Evolutionary conservation across 2,888 invertebrate genomes (phyloP).

Genomic region (Cheilosia grossa): DNA sequence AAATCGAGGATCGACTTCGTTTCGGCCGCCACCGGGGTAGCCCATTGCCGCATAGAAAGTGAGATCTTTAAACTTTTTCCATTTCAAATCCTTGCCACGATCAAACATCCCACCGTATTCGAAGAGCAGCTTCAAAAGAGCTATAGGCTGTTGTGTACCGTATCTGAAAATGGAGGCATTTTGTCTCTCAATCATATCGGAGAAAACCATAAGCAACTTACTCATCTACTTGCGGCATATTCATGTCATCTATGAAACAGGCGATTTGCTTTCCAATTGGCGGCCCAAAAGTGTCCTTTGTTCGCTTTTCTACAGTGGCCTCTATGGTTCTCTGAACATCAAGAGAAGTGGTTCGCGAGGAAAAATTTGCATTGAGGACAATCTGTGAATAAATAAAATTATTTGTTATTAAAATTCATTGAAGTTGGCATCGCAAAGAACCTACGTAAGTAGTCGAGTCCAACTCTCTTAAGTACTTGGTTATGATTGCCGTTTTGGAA

Average conservation of each 20-base stretch:
- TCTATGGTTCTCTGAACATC: slow-evolving; percentile 95
- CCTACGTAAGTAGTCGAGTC: slow-evolving; percentile 88
- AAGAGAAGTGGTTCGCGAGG: slow-evolving; percentile 94
- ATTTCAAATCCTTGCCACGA: slow-evolving; percentile 93
- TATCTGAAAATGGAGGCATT: slow-evolving; percentile 83
- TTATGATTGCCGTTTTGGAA: slow-evolving; percentile 95
- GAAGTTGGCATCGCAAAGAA: slow-evolving; percentile 49
- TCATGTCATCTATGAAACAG: slow-evolving; percentile 96
- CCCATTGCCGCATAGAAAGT: slow-evolving; percentile 93
- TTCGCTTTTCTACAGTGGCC: slow-evolving; percentile 94
- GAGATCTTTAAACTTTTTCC: slow-evolving; percentile 92
- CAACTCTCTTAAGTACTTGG: slow-evolving; percentile 90
- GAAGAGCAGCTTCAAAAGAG: slow-evolving; percentile 94
- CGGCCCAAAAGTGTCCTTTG: slow-evolving; percentile 95
- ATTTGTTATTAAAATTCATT: background rate
- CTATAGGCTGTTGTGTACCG: slow-evolving; percentile 97
- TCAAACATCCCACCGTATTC: slow-evolving; percentile 95
- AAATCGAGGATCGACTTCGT: slow-evolving; percentile 95
- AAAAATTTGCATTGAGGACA: slow-evolving; percentile 93
- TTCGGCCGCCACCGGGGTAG: slow-evolving; percentile 94
- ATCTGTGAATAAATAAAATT: slow-evolving; percentile 84
- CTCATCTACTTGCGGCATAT: slow-evolving; percentile 92
- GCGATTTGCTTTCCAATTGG: slow-evolving; percentile 94
- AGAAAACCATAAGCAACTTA: slow-evolving; percentile 75
- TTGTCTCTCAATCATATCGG: no score